Conservation (phyloP, 1,140 invertebrate genomes). For the Cyphomyrmex costatus region DNA sequence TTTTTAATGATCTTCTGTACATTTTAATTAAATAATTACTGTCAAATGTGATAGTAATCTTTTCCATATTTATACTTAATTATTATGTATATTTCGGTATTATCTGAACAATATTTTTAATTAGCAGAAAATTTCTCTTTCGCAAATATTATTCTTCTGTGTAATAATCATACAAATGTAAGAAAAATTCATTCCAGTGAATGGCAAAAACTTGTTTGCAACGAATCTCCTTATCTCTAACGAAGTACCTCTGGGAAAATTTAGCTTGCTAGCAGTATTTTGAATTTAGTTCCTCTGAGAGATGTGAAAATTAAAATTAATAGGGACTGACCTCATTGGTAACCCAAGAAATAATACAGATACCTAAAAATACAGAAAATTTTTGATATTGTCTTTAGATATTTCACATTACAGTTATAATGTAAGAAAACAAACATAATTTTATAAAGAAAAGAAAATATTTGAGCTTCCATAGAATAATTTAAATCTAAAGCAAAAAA, state of each 20-base stretch:
- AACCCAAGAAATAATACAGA: neutral
- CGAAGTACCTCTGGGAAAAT: slow-evolving; percentile 69
- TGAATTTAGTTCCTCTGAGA: slow-evolving; percentile 52
- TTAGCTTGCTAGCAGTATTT: slow-evolving; percentile 51
- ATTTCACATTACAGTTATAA: slow-evolving; percentile 7
- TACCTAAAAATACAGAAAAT: neutral
- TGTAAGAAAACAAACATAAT: neutral
- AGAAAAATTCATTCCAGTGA: slow-evolving; percentile 69
- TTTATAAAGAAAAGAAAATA: neutral
- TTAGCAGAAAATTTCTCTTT: slow-evolving; percentile 57
- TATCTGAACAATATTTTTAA: slow-evolving; percentile 58
- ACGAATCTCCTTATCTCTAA: slow-evolving; percentile 73
- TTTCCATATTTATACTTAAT: slow-evolving; percentile 6
- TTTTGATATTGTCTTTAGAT: neutral
- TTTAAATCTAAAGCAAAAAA: neutral
- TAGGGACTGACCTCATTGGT: slow-evolving; percentile 27
- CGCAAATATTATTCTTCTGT: slow-evolving; percentile 64
- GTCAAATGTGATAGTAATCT: neutral
- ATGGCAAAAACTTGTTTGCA: slow-evolving; percentile 69
- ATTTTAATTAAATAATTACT: slow-evolving; percentile 27
- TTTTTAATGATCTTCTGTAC: neutral
- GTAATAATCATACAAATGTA: slow-evolving; percentile 65
- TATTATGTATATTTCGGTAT: slow-evolving; percentile 18
- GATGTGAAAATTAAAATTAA: slow-evolving; percentile 51
- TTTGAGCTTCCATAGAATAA: neutral